These are phyloP conservation scores for Prolemur simus DNA, from an alignment of 2,113 vertebrate genomes.

Conservation along the genomic window DNA sequence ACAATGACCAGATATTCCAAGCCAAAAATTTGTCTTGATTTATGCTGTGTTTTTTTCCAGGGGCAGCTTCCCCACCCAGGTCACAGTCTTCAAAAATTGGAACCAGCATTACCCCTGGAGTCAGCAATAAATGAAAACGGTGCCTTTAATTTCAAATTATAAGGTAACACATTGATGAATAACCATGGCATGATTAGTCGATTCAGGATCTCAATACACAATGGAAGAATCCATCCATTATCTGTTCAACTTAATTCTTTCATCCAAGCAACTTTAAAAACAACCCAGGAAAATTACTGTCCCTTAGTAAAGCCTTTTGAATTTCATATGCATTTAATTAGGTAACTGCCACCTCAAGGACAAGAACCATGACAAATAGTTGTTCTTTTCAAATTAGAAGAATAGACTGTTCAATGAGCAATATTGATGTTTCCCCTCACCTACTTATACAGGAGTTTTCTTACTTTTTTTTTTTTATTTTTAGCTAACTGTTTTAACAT, in stretches of 20 bases:
- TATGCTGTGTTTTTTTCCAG: slow-evolving; percentile 67
- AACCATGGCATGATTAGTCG: slow-evolving; percentile 81
- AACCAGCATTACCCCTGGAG: slow-evolving; percentile 75
- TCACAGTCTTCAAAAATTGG: slow-evolving; percentile 75
- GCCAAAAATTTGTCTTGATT: slow-evolving; percentile 68
- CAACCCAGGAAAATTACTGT: slow-evolving; percentile 85
- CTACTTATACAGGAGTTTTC: slow-evolving; percentile 78
- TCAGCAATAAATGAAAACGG: slow-evolving; percentile 82
- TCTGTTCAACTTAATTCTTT: slow-evolving; percentile 82
- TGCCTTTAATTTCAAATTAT: slow-evolving; percentile 84
- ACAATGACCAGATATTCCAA: neutral
- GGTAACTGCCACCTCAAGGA: slow-evolving; percentile 85
- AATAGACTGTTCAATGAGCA: slow-evolving; percentile 83
- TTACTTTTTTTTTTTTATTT: slow-evolving; percentile 70
- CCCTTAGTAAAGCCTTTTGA: slow-evolving; percentile 85
- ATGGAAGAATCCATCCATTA: slow-evolving; percentile 86
- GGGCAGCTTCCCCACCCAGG: slow-evolving; percentile 67
- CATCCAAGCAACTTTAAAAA: slow-evolving; percentile 83
- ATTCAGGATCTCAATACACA: slow-evolving; percentile 81
- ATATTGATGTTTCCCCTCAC: slow-evolving; percentile 82
- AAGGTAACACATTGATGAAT: slow-evolving; percentile 85
- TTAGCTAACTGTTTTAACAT: slow-evolving; percentile 80
- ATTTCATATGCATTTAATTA: slow-evolving; percentile 90
- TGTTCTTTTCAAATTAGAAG: slow-evolving; percentile 87
- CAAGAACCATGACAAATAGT: slow-evolving; percentile 87